These are phyloP conservation scores for Zapornia atra DNA, from an alignment of 2,113 vertebrate genomes.

Conservation along the genomic window DNA sequence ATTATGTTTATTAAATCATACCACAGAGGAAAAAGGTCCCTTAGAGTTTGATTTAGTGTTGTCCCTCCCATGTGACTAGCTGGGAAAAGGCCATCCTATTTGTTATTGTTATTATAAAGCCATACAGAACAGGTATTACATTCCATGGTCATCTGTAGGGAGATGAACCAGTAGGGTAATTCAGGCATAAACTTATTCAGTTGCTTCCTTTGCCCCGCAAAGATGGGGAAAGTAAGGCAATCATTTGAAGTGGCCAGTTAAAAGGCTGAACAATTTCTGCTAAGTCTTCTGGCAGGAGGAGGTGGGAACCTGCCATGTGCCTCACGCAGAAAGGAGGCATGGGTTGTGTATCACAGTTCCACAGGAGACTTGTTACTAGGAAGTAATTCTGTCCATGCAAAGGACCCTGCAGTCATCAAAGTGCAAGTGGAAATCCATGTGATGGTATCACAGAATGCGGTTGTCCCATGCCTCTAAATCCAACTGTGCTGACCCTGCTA, in stretches of 20 bases:
- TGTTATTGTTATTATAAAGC: neutral
- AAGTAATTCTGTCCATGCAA: neutral
- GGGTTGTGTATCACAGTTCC: neutral
- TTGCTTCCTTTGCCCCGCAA: neutral
- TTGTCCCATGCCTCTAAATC: neutral
- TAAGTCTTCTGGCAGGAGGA: neutral
- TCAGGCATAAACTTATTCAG: neutral
- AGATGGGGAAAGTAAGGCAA: neutral
- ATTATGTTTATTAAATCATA: neutral
- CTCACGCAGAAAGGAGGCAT: neutral
- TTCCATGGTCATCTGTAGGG: neutral
- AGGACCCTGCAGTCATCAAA: neutral
- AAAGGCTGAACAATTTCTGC: neutral
- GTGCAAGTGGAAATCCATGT: fast-evolving
- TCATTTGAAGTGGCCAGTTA: neutral
- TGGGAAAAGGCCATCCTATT: neutral
- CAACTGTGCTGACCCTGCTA: neutral
- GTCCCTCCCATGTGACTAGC: neutral
- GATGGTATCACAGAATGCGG: neutral
- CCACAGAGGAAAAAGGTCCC: neutral
- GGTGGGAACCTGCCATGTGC: neutral
- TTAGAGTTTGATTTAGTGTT: neutral
- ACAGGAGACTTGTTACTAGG: neutral
- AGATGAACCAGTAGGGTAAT: neutral
- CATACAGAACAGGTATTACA: neutral